These are phyloP conservation scores for Teinopalpus imperialis DNA, from an alignment of 2,888 invertebrate species.

Conservation along the genomic window DNA sequence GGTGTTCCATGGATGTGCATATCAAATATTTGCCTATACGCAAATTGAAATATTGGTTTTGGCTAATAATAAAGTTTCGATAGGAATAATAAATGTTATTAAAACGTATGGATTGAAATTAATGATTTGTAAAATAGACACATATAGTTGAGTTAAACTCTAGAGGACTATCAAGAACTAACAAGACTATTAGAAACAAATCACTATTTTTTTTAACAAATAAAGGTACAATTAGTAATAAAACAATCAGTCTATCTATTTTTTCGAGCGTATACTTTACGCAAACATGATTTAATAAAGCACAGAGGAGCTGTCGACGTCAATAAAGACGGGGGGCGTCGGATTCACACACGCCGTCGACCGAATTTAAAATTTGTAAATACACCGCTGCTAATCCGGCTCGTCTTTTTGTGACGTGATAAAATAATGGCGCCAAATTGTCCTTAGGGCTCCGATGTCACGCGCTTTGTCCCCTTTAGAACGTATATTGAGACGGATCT, in stretches of 20 bases:
- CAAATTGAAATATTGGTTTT: no score
- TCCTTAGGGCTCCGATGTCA: conserved; percentile 33
- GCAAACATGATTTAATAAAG: conserved; percentile 70
- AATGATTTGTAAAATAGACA: no score
- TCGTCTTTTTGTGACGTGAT: conserved; percentile 62
- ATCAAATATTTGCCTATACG: no score
- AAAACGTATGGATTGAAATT: no score
- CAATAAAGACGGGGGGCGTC: conserved; percentile 65
- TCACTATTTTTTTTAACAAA: no score
- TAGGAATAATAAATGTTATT: no score
- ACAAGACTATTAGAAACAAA: no score
- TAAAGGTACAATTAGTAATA: no score
- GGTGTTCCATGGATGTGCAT: no score
- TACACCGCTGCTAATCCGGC: conserved; percentile 50
- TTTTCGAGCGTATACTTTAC: conserved; percentile 52
- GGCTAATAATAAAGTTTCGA: no score
- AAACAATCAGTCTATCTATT: conserved; percentile 73
- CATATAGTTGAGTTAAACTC: no score
- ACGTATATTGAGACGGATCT: conserved; percentile 29
- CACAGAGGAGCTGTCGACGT: conserved; percentile 43
- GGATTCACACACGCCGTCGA: conserved; percentile 48
- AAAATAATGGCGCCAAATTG: conserved; percentile 64
- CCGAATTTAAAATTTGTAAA: conserved; percentile 64
- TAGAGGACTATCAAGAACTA: no score
- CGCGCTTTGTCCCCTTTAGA: conserved; percentile 35